A percentile compares a stretch with the other conserved stretches of the same genome.
Evolutionary conservation across 1,140 invertebrate genomes (phyloP).

Genomic region (Drosophila ogumai): DNA sequence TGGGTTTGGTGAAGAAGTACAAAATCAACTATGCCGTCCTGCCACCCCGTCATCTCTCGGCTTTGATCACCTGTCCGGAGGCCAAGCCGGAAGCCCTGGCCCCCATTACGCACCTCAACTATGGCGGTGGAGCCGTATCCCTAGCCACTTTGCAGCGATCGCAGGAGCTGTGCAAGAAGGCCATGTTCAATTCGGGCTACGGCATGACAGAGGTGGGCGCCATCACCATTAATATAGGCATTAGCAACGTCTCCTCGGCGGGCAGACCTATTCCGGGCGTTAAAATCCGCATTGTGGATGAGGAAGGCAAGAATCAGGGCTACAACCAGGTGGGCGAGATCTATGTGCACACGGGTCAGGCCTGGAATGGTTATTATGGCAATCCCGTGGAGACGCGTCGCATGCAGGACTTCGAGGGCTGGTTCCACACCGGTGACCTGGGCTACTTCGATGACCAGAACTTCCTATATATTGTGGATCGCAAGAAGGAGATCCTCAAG

Average conservation of each 20-base stretch:
- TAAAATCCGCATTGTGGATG: conserved; percentile 66
- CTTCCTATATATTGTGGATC: conserved; percentile 89
- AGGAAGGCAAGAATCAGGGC: conserved; percentile 65
- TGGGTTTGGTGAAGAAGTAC: conserved; percentile 70
- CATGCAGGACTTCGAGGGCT: conserved; percentile 88
- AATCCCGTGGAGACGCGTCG: conserved; percentile 87
- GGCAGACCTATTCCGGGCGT: conserved; percentile 56
- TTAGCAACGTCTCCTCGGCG: conserved; percentile 54
- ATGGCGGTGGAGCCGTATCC: conserved; percentile 59
- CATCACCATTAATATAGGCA: conserved; percentile 61
- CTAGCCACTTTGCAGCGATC: conserved; percentile 43
- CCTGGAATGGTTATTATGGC: conserved; percentile 85
- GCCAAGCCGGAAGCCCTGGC: conserved; percentile 52
- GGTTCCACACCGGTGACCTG: conserved; percentile 91
- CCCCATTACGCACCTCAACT: conserved; percentile 51
- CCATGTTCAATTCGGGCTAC: conserved; percentile 64
- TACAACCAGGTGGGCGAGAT: conserved; percentile 84
- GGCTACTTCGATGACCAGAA: conserved; percentile 89
- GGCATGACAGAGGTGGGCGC: conserved; percentile 65
- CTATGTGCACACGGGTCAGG: conserved; percentile 69
- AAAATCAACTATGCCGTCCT: conserved; percentile 64
- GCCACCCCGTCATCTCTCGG: conserved; percentile 53
- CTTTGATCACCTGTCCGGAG: conserved; percentile 50
- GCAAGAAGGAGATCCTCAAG: conserved; percentile 92
- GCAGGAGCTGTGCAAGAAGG: conserved; percentile 53